Evolutionary conservation across 2,113 vertebrate genomes (phyloP).

Genomic region (Phalacrocorax brasilianus): DNA sequence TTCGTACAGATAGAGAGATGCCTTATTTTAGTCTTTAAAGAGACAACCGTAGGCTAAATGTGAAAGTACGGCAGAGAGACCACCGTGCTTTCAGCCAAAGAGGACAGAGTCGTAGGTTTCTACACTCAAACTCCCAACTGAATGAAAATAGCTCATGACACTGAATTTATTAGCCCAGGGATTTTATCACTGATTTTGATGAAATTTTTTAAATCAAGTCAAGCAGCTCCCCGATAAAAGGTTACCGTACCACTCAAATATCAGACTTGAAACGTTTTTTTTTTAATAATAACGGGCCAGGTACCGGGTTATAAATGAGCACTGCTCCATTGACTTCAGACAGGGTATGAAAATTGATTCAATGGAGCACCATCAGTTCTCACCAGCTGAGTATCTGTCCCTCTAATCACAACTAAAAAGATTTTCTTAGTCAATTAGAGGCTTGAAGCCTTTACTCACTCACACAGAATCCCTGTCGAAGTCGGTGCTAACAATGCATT

Average conservation of each 20-base stretch:
- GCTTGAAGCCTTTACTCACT: constrained; percentile 36
- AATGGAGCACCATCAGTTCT: constrained; percentile 11
- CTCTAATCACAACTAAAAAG: constrained; percentile 61
- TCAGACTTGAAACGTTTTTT: neutral
- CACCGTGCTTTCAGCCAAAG: neutral
- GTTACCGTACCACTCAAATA: neutral
- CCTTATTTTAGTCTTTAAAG: neutral
- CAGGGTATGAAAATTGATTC: constrained; percentile 52
- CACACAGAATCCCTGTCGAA: constrained; percentile 17
- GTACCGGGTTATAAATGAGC: constrained; percentile 26
- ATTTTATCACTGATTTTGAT: neutral
- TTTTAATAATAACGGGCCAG: neutral
- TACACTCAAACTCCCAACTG: neutral
- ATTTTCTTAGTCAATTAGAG: constrained; percentile 57
- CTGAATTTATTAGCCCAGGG: neutral
- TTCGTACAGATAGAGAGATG: neutral
- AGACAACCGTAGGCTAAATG: neutral
- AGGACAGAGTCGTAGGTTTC: neutral
- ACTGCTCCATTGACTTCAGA: constrained; percentile 52
- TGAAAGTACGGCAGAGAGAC: neutral
- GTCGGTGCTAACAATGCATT: neutral
- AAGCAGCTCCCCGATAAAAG: neutral
- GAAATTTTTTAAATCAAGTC: neutral
- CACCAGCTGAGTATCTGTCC: constrained; percentile 48
- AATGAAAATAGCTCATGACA: neutral